Percentiles rank a stretch among this genome's conserved stretches.
These are phyloP conservation scores for Thecophora atra DNA, from an alignment of 2,888 invertebrate genomes.

Conservation along the genomic window DNA sequence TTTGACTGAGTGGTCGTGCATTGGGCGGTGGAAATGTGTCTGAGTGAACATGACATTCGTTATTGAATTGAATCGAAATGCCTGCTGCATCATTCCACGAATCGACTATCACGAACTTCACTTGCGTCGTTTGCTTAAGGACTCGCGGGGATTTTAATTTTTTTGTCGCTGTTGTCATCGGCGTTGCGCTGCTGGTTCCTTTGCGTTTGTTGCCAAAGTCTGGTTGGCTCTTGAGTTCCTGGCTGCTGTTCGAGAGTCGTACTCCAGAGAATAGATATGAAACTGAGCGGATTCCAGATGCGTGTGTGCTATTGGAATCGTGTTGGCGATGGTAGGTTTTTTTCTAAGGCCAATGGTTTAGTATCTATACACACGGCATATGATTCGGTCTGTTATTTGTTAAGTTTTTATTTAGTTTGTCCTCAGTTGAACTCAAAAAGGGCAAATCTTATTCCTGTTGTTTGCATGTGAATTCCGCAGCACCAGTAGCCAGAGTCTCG, in stretches of 20 bases:
- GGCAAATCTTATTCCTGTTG: constrained; percentile 37
- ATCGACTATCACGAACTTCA: background rate
- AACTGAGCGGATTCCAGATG: constrained; percentile 18
- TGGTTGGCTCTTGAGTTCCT: constrained; percentile 21
- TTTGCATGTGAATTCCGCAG: constrained; percentile 28
- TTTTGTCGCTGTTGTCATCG: background rate
- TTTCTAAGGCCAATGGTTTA: constrained; percentile 27
- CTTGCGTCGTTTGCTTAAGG: background rate
- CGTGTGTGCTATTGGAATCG: background rate
- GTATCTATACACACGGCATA: background rate
- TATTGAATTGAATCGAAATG: constrained; percentile 18
- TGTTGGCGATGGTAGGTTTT: background rate
- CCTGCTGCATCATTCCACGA: background rate
- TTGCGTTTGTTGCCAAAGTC: constrained; percentile 8
- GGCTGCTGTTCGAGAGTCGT: constrained; percentile 1
- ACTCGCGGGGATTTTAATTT: background rate
- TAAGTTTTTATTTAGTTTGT: background rate
- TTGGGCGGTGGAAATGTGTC: background rate
- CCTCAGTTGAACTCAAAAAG: constrained; percentile 32
- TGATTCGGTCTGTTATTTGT: background rate
- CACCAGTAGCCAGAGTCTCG: background rate
- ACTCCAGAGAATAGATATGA: constrained; percentile 21
- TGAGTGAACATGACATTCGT: constrained; percentile 13
- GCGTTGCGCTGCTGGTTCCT: background rate
- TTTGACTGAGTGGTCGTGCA: background rate